A percentile compares a stretch with the other conserved stretches of the same genome.
phyloP scores from a whole-genome alignment of 1,140 invertebrate species.

The Subanguina moxae region DNA sequence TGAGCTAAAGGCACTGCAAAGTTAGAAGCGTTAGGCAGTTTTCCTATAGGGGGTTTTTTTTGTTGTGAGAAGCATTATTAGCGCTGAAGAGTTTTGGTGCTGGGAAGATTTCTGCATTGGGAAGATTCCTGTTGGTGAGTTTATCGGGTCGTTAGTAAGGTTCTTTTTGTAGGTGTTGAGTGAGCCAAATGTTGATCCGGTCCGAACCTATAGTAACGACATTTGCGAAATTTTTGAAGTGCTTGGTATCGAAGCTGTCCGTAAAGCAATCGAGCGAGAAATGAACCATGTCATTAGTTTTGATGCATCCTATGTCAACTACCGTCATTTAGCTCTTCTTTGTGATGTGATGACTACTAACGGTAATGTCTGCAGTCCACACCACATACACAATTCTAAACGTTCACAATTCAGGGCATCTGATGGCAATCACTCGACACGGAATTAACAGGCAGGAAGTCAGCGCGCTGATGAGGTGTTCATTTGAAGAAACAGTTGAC shows the following conservation, averaged over 20 bases:
- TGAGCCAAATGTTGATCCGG: constrained; percentile 91
- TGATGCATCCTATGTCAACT: constrained; percentile 99
- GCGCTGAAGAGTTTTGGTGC: too few relatives aligned
- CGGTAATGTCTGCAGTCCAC: too few relatives aligned
- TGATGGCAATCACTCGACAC: constrained; percentile 99
- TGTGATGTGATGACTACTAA: constrained; percentile 99
- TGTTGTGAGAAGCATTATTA: too few relatives aligned
- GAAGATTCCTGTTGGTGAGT: too few relatives aligned
- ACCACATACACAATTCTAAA: too few relatives aligned
- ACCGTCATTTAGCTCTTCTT: constrained; percentile 93
- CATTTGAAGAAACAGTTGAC: constrained; percentile 70
- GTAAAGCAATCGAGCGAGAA: constrained; percentile 98
- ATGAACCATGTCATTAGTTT: constrained; percentile 99
- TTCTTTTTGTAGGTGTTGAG: constrained; percentile 70
- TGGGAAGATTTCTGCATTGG: too few relatives aligned
- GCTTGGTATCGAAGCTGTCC: constrained; percentile 95
- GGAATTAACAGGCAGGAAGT: constrained; percentile 98
- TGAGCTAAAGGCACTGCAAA: too few relatives aligned
- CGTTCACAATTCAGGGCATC: constrained; percentile 67
- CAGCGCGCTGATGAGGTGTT: constrained; percentile 87
- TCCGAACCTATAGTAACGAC: constrained; percentile 94
- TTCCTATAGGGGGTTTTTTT: too few relatives aligned
- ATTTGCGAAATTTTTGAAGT: constrained; percentile 98
- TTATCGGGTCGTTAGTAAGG: too few relatives aligned
- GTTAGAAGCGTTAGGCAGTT: too few relatives aligned